Base-by-base conservation (phyloP, 2,797 vertebrate species). In the Falco peregrinus region DNA sequence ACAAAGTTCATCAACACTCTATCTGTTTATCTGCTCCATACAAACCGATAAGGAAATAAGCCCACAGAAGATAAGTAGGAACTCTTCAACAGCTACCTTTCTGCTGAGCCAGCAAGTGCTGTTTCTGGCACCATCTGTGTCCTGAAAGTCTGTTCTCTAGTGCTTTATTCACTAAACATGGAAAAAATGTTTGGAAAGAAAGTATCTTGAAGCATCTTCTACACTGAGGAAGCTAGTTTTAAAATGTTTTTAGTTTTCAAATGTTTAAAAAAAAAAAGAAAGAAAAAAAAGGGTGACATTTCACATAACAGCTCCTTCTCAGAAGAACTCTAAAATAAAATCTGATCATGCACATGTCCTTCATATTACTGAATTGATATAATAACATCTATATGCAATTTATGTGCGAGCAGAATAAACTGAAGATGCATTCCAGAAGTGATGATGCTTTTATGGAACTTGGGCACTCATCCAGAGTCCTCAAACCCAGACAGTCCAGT, bases 41-140 rank as follows among this genome's bases (percentile, higher is more conserved):
- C 69, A 95, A 92, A 93, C 75, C 0, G 2, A 75, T 90, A 94
- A 91, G 71, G 94, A 93, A 94, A 90, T 85, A 90, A 92, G n/a
- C 81, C 67, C 59, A 84, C 57, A 91, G 84, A 89, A 91, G 80
- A 63, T 57, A 89, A 94, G 91, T 87, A 92, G 89, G 86, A 96
- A 94, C 88, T 61, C 89, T 93, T 75, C 57, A 80, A 79, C 78
- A 93, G 68, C 71, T 90, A 95, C 88, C 87, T 96, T 94, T 80
- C 88, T 91, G 86, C 95, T 95, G 95, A 95, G 94, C 90, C 89
- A 96, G 92, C 90, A 93, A 95, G 93, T 61, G 84, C 89, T 80
- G 57, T 78, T 96, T 95, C 90, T 95, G 89, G 65, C 89, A 94
- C 93, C 93, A 96, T 91, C 93, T 95, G 90, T 78, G 87, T 92